These are phyloP conservation scores for Novumbra hubbsi DNA, from an alignment of 2,797 vertebrate genomes.

Conservation along the genomic window DNA sequence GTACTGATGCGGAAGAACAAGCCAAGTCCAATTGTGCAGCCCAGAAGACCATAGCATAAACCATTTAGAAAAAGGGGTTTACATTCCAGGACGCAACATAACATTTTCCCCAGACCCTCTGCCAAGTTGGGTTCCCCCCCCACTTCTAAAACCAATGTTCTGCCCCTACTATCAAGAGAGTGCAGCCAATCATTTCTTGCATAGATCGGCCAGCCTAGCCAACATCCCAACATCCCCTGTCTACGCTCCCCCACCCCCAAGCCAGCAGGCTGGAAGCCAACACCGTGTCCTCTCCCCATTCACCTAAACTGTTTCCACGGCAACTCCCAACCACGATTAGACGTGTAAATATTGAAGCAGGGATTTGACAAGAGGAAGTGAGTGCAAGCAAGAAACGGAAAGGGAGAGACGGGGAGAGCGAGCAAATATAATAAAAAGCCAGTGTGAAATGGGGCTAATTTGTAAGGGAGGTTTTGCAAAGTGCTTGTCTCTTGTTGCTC, in stretches of 20 bases:
- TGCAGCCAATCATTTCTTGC: background rate
- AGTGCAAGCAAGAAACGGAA: background rate
- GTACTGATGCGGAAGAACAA: too few relatives aligned
- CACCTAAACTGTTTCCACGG: conserved; percentile 44
- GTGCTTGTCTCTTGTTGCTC: conserved; percentile 15
- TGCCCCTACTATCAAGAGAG: too few relatives aligned
- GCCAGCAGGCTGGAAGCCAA: conserved; percentile 21
- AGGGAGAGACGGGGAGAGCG: conserved; percentile 39
- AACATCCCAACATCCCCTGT: background rate
- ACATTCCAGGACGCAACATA: too few relatives aligned
- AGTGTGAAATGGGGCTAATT: conserved; percentile 42
- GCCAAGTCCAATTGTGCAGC: too few relatives aligned
- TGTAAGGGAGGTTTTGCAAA: conserved; percentile 19
- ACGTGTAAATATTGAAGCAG: conserved; percentile 27
- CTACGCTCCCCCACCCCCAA: background rate
- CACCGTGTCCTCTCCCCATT: conserved; percentile 29
- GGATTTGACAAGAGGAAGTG: conserved; percentile 23
- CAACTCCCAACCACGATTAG: conserved; percentile 40
- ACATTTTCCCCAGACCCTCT: too few relatives aligned
- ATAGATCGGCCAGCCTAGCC: background rate
- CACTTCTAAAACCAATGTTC: too few relatives aligned
- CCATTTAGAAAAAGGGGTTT: too few relatives aligned
- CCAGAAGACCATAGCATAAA: too few relatives aligned
- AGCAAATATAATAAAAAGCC: background rate
- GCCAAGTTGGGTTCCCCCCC: too few relatives aligned